phyloP scores from a whole-genome alignment of 1,140 invertebrate species.

The Drosophila takahashii region DNA sequence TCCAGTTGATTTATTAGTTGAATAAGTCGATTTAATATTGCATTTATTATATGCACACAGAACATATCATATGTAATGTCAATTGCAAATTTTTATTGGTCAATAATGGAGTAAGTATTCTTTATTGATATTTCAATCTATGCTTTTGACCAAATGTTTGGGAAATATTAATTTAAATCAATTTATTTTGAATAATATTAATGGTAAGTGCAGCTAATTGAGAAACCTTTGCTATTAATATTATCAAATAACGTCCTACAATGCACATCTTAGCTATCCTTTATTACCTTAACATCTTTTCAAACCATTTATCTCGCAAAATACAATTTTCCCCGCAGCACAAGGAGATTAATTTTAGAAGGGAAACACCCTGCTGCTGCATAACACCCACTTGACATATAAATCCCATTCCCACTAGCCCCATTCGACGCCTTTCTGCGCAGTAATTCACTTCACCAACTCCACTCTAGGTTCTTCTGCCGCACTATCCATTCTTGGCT shows the following conservation, averaged over 20 bases:
- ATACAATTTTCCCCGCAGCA: neutral
- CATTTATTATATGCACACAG: neutral
- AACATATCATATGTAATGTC: neutral
- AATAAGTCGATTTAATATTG: too few species aligned
- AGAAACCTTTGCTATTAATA: too few species aligned
- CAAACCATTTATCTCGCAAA: neutral
- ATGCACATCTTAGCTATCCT: neutral
- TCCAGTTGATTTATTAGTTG: neutral
- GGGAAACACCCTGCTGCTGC: neutral
- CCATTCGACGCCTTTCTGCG: conserved; percentile 1
- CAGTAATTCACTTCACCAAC: conserved; percentile 32
- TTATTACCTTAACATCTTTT: neutral
- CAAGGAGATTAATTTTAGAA: neutral
- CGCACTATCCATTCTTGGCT: conserved; percentile 29
- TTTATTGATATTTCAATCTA: too few species aligned
- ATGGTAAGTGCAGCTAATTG: too few species aligned
- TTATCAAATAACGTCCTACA: too few species aligned
- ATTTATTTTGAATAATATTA: too few species aligned
- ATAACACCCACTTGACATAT: conserved; percentile 40
- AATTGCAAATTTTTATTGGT: too few species aligned
- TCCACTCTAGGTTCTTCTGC: conserved; percentile 2
- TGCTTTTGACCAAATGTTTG: too few species aligned
- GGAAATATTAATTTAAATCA: too few species aligned
- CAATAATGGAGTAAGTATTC: too few species aligned
- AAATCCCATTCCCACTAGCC: conserved; percentile 32